Conservation (phyloP, 2,888 invertebrate species). For the Strigamia maritima region DNA sequence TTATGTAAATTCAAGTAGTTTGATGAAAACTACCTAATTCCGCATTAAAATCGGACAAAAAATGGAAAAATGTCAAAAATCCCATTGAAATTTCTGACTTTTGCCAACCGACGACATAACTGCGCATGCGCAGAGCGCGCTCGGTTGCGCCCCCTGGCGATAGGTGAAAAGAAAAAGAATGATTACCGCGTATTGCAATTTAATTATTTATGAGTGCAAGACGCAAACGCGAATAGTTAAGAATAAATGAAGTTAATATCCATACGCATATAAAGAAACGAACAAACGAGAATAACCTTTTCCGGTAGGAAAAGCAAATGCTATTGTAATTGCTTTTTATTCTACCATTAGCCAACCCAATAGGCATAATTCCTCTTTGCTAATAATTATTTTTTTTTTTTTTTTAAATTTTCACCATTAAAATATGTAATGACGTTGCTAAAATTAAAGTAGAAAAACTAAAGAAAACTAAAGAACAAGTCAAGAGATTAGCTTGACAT, state of each 20-base stretch:
- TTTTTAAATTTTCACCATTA: background rate
- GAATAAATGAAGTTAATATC: background rate
- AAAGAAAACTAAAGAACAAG: background rate
- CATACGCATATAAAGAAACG: background rate
- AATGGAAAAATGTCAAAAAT: too few relatives aligned
- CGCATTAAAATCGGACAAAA: too few relatives aligned
- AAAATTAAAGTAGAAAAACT: background rate
- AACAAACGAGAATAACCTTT: slow-evolving; percentile 26
- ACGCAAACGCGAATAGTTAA: background rate
- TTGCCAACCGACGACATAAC: too few relatives aligned
- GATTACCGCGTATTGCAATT: background rate
- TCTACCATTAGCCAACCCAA: slow-evolving; percentile 16
- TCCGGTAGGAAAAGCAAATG: slow-evolving; percentile 24
- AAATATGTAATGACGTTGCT: background rate
- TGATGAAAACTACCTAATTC: too few relatives aligned
- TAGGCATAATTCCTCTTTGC: background rate
- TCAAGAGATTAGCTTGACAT: background rate
- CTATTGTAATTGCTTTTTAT: background rate
- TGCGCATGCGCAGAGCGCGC: too few relatives aligned
- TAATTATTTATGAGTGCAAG: background rate
- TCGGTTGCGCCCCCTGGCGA: too few relatives aligned
- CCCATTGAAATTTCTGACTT: too few relatives aligned
- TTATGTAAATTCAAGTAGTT: too few relatives aligned
- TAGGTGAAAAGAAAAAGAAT: background rate
- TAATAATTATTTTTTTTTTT: background rate